These are phyloP conservation scores for Portevinia maculata DNA, from an alignment of 2,888 invertebrate genomes.

Conservation along the genomic window DNA sequence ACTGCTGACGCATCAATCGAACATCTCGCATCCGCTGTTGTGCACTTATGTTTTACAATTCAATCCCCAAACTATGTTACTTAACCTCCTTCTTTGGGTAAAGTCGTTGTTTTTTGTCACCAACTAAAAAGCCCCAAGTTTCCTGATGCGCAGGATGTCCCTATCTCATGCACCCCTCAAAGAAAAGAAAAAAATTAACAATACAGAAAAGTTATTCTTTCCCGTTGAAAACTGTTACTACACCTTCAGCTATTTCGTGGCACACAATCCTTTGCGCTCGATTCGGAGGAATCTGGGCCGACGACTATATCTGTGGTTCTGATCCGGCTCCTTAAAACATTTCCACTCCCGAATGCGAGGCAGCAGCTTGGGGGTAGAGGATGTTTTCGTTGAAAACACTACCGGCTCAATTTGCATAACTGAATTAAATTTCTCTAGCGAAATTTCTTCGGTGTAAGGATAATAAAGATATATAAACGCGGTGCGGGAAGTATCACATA, in stretches of 20 bases:
- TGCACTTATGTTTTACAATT: constrained; percentile 73
- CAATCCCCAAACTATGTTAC: constrained; percentile 70
- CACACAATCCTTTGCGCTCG: constrained; percentile 27
- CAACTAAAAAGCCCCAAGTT: background rate
- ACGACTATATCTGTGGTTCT: constrained; percentile 46
- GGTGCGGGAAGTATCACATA: constrained; percentile 68
- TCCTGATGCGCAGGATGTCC: constrained; percentile 36
- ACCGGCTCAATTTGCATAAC: constrained; percentile 74
- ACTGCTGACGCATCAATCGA: constrained; percentile 54
- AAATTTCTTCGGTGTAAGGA: constrained; percentile 72
- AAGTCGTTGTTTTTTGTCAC: constrained; percentile 2
- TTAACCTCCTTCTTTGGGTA: constrained; percentile 49
- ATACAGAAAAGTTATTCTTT: constrained; percentile 55
- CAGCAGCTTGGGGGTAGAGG: constrained; percentile 12
- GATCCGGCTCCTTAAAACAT: constrained; percentile 51
- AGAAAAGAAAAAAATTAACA: background rate
- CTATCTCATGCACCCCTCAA: constrained; percentile 5
- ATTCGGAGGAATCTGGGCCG: constrained; percentile 40
- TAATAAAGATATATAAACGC: constrained; percentile 73
- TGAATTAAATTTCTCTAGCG: constrained; percentile 74
- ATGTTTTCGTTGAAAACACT: constrained; percentile 73
- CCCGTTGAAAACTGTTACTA: constrained; percentile 48
- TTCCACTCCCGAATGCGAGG: background rate
- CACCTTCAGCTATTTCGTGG: constrained; percentile 24
- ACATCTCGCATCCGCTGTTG: constrained; percentile 67